Evolutionary conservation across 2,888 invertebrate species (phyloP), one percentile per base, ranked within the genome.

Genomic region (Drosophila sordidula): DNA sequence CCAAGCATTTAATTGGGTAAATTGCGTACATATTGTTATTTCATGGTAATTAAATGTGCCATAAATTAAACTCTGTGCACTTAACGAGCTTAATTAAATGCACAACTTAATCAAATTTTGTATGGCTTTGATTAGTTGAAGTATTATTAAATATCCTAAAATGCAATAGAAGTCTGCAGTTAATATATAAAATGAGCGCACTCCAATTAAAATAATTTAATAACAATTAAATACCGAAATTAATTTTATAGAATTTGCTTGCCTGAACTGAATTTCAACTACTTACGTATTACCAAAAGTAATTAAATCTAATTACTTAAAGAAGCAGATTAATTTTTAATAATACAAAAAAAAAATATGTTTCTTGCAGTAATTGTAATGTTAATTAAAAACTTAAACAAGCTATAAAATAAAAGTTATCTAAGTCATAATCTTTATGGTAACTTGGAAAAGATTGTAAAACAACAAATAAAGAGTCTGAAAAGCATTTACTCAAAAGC

Each of bases 1-100:
- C 25, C 42, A 8, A 58, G 26, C 41, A 38, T 42, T 75, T 46
- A 52, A 73, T 74, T 73, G 64, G 29, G 25, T 0, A 42, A 58
- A 52, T 65, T 52, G 36, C 41, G 11, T 3, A 34, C 8, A 54
- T 18, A 29, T 14, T 5, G 42, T 36, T 16, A 14, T 25, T 22
- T 11, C 1, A 49, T 14, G 25, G n/a, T 16, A 32, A 45, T 22
- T 25, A 3, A 38, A 38, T 42, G 12, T 22, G 11, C 5, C 11
- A 14, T 22, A 36, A 25, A 16, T 46, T n/a, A 47, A 47, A 29
- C 6, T 36, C 29, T 46, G 8, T 11, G 6, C 26, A 12, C n/a
- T 12, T 44, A 49, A 62, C 41, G 41, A 32, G 18, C 39, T 4
- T 32, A 41, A 70, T 63, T 46, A 39, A 47, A 16, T 26, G 26